A percentile compares a stretch with the other conserved stretches of the same genome.
phyloP scores from a whole-genome alignment of 2,797 vertebrate genomes.

The Neomorphus geoffroyi region DNA sequence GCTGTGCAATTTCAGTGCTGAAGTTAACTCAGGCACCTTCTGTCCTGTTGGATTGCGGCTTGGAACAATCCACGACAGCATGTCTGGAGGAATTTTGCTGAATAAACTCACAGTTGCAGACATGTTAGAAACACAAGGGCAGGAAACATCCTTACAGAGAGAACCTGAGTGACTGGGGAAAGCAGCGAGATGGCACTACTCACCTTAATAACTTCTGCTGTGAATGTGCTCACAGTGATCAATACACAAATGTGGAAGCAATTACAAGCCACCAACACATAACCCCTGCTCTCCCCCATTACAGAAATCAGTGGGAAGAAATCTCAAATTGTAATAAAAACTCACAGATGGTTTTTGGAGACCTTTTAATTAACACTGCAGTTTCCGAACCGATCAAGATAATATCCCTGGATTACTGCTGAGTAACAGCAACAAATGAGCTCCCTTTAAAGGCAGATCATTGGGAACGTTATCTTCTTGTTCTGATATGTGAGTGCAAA shows the following conservation, averaged over 20 bases:
- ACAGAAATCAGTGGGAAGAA: not conserved
- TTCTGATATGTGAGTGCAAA: slow-evolving; percentile 5
- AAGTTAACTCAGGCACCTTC: slow-evolving; percentile 42
- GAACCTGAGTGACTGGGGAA: not conserved
- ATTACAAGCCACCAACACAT: not conserved
- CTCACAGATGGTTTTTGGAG: slow-evolving; percentile 2
- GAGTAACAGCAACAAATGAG: slow-evolving; percentile 4
- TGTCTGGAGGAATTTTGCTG: not conserved
- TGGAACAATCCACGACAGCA: not conserved
- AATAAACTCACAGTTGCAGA: not conserved
- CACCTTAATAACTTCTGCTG: not conserved
- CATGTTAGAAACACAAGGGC: not conserved
- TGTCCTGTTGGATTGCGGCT: slow-evolving; percentile 31
- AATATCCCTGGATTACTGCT: not conserved
- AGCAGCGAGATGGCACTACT: not conserved
- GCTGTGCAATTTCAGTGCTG: slow-evolving; percentile 18
- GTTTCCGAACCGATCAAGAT: not conserved
- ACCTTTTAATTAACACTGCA: slow-evolving; percentile 4
- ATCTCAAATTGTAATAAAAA: not conserved
- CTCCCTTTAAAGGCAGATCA: slow-evolving; percentile 10
- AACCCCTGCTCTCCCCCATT: not conserved
- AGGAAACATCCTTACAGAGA: not conserved
- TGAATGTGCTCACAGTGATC: not conserved
- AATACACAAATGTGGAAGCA: not conserved
- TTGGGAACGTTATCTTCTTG: not conserved